Evolutionary conservation across 2,113 vertebrate species (phyloP).

Genomic region (Siphamia tubifer): DNA sequence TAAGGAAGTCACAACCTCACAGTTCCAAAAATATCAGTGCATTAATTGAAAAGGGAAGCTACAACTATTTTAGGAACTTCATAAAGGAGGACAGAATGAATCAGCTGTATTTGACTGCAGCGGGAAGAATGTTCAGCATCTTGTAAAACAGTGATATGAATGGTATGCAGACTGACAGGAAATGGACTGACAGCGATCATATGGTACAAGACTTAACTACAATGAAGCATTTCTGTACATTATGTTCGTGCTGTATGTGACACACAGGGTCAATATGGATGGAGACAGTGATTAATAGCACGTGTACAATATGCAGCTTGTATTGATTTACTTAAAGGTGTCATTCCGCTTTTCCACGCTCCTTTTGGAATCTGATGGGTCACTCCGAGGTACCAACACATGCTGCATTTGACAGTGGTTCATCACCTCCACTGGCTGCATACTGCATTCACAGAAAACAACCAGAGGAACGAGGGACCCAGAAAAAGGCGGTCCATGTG

Average conservation of each 20-base stretch:
- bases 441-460: too few species aligned
- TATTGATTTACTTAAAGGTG: too few species aligned
- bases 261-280: background rate
- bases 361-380: too few species aligned
- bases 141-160: background rate
- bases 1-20: background rate
- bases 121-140: background rate
- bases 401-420: too few species aligned
- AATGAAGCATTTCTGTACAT: background rate
- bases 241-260: background rate
- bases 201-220: background rate
- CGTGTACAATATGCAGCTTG: too few species aligned
- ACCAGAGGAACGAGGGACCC: too few species aligned
- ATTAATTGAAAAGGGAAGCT: background rate
- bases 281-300: too few species aligned
- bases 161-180: constrained; percentile 40
- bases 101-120: background rate
- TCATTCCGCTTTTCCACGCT: too few species aligned
- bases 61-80: background rate
- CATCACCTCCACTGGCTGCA: too few species aligned
- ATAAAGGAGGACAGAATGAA: background rate
- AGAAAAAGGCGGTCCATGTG: too few species aligned
- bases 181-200: constrained; percentile 45
- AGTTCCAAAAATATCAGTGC: too few species aligned
- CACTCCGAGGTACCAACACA: too few species aligned